Evolutionary conservation across 2,888 invertebrate genomes (phyloP).

Genomic region (Cetonia aurata): DNA sequence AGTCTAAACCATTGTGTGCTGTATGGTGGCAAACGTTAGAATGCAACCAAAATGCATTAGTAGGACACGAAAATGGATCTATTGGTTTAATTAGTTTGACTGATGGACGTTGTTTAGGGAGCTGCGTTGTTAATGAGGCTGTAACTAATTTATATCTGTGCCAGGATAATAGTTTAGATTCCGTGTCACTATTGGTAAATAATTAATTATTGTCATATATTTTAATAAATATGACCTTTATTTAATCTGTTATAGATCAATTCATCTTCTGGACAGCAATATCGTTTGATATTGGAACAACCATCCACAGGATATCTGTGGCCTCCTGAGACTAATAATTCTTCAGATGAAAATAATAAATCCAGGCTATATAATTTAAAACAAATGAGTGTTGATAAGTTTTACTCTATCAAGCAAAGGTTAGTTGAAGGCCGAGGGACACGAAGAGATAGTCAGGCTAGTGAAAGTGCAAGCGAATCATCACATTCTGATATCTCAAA

Average conservation of each 20-base stretch:
- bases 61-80: constrained; percentile 77
- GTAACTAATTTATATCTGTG: constrained; percentile 77
- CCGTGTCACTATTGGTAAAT: constrained; percentile 75
- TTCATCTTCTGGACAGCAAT: constrained; percentile 77
- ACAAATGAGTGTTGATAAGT: constrained; percentile 77
- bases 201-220: constrained; percentile 55
- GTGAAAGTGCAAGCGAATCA: constrained; percentile 62
- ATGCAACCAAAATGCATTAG: constrained; percentile 77
- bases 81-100: constrained; percentile 77
- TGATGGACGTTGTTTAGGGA: constrained; percentile 76
- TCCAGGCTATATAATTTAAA: constrained; percentile 75
- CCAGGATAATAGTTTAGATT: constrained; percentile 78
- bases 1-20: constrained; percentile 71
- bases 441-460: constrained; percentile 61
- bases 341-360: constrained; percentile 63
- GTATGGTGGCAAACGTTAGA: constrained; percentile 85
- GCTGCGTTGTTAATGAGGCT: constrained; percentile 74
- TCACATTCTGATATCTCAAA: constrained; percentile 54
- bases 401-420: constrained; percentile 74
- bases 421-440: constrained; percentile 68
- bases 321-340: constrained; percentile 66
- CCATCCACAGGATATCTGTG: constrained; percentile 80
- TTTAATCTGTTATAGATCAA: constrained; percentile 58
- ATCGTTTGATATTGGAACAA: constrained; percentile 86
- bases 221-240: constrained; percentile 31